phyloP scores from a whole-genome alignment of 2,797 vertebrate genomes.

The Thunnus albacares region DNA sequence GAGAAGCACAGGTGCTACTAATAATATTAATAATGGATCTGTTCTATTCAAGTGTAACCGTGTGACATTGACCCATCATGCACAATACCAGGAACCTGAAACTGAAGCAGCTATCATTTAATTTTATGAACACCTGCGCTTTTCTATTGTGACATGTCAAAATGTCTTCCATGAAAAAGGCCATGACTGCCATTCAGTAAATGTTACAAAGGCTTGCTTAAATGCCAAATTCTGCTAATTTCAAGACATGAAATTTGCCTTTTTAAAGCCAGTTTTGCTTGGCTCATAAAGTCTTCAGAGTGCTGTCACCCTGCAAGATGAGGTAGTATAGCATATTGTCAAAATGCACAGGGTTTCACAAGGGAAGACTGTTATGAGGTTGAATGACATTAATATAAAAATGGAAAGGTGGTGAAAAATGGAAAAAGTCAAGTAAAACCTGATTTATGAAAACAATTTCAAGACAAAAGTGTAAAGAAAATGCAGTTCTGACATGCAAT shows the following conservation, averaged over 20 bases:
- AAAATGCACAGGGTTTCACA: conserved; percentile 83
- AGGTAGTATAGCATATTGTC: conserved; percentile 90
- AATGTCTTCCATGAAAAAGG: conserved; percentile 7
- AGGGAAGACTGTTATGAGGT: conserved; percentile 81
- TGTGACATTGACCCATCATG: no score
- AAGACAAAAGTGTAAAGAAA: neutral
- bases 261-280: conserved; percentile 48
- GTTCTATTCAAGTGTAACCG: no score
- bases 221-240: conserved; percentile 22
- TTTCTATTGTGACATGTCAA: conserved; percentile 4
- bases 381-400: conserved; percentile 38
- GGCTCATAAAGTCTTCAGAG: conserved; percentile 88
- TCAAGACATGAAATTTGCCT: conserved; percentile 17
- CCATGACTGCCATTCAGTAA: neutral
- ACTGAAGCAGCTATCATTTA: neutral
- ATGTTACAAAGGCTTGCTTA: neutral
- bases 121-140: neutral
- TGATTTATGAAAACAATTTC: conserved; percentile 5
- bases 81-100: neutral
- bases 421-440: conserved; percentile 1
- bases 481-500: conserved; percentile 25
- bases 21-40: neutral
- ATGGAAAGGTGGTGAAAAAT: conserved; percentile 6
- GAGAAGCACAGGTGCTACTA: neutral
- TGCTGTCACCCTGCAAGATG: conserved; percentile 86